These are phyloP conservation scores for Phenganax subtilis DNA, from an alignment of 92 coral and sea anemone genomes.

Conservation along the genomic window DNA sequence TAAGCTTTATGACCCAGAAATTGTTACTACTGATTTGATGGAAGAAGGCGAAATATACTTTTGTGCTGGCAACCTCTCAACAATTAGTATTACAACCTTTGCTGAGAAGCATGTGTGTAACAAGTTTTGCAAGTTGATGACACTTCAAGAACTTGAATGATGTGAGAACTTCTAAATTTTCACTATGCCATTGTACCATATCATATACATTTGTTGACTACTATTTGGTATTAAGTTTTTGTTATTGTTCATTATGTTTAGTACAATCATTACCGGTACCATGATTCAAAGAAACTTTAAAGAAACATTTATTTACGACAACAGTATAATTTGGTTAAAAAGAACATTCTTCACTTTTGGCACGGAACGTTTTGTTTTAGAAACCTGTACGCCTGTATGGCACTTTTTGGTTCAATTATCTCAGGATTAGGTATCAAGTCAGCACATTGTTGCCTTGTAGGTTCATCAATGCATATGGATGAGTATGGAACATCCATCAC, in stretches of 20 bases:
- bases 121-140: conserved; percentile 41
- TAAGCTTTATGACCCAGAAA: conserved; percentile 29
- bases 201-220: too few relatives aligned
- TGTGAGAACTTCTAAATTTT: neutral
- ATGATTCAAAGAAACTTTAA: too few relatives aligned
- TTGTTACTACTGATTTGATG: conserved; percentile 12
- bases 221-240: too few relatives aligned
- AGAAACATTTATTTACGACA: too few relatives aligned
- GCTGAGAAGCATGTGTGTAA: conserved; percentile 21
- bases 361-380: conserved; percentile 19
- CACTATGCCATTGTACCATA: neutral
- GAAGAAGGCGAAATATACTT: conserved; percentile 7
- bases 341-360: neutral
- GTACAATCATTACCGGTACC: too few relatives aligned
- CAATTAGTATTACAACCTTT: conserved; percentile 8
- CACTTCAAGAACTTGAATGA: conserved; percentile 15
- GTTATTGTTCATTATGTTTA: too few relatives aligned
- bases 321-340: too few relatives aligned
- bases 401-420: conserved; percentile 55
- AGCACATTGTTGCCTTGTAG: conserved; percentile 51
- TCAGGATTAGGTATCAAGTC: conserved; percentile 48
- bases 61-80: conserved; percentile 44
- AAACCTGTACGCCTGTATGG: conserved; percentile 61
- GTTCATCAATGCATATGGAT: conserved; percentile 41
- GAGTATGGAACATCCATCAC: conserved; percentile 34